Evolutionary conservation across 1,140 invertebrate genomes (phyloP).

Genomic region (Pemphigus obesinymphae): DNA sequence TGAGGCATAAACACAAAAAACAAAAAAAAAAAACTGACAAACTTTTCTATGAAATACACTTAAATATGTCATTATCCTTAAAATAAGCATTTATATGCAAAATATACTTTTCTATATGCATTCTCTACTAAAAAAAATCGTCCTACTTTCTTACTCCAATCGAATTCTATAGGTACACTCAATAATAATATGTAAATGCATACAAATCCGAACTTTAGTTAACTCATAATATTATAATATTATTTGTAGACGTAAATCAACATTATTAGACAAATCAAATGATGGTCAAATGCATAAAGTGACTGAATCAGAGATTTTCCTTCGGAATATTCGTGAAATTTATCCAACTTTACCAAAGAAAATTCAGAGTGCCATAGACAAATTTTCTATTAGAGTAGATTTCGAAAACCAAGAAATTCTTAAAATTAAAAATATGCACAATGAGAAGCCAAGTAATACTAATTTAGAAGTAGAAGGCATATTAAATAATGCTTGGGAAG

Average conservation of each 20-base stretch:
- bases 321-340: background rate
- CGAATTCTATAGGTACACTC: too few relatives aligned
- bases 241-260: background rate
- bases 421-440: background rate
- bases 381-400: background rate
- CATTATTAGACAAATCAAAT: background rate
- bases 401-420: conserved; percentile 2
- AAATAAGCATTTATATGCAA: too few relatives aligned
- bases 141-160: too few relatives aligned
- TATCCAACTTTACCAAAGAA: conserved; percentile 22
- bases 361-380: background rate
- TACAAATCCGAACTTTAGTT: too few relatives aligned
- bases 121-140: too few relatives aligned
- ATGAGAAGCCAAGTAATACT: background rate
- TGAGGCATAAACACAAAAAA: too few relatives aligned
- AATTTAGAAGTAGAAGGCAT: background rate
- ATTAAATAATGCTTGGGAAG: background rate
- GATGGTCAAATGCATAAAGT: background rate
- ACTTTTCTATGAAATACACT: too few relatives aligned
- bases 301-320: conserved; percentile 7
- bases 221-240: background rate
- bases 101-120: too few relatives aligned
- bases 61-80: too few relatives aligned
- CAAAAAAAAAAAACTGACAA: too few relatives aligned
- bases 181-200: too few relatives aligned